phyloP scores from a whole-genome alignment of 2,888 invertebrate genomes.

The Erynnis tages region DNA sequence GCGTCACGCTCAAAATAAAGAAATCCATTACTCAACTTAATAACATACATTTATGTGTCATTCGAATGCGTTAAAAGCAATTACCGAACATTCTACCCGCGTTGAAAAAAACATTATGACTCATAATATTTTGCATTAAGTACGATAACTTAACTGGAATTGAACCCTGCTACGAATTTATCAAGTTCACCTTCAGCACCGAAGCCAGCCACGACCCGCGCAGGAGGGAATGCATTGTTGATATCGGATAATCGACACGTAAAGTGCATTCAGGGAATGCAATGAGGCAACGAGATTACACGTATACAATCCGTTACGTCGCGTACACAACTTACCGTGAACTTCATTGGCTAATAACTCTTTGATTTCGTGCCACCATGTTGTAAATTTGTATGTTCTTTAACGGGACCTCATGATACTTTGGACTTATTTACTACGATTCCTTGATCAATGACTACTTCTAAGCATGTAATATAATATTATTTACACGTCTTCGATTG shows the following conservation, averaged over 20 bases:
- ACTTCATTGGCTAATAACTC: too few species aligned
- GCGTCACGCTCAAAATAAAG: conserved; percentile 14
- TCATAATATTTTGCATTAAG: conserved; percentile 13
- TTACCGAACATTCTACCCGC: conserved; percentile 9
- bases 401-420: too few species aligned
- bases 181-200: conserved; percentile 26
- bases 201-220: neutral
- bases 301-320: conserved; percentile 15
- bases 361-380: too few species aligned
- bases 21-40: conserved; percentile 12
- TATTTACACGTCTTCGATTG: conserved; percentile 24
- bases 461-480: neutral
- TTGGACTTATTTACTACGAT: too few species aligned
- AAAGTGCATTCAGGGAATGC: conserved; percentile 17
- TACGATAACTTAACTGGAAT: neutral
- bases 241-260: conserved; percentile 22
- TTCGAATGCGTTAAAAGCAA: conserved; percentile 3
- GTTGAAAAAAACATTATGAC: conserved; percentile 14
- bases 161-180: conserved; percentile 10
- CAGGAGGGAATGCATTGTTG: conserved; percentile 26
- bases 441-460: conserved; percentile 1
- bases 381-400: too few species aligned
- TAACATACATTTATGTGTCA: conserved; percentile 3
- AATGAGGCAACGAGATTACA: conserved; percentile 10
- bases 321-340: conserved; percentile 9